phyloP scores from a whole-genome alignment of 2,888 invertebrate species.

The Ashinkailepas kermadecensis region DNA sequence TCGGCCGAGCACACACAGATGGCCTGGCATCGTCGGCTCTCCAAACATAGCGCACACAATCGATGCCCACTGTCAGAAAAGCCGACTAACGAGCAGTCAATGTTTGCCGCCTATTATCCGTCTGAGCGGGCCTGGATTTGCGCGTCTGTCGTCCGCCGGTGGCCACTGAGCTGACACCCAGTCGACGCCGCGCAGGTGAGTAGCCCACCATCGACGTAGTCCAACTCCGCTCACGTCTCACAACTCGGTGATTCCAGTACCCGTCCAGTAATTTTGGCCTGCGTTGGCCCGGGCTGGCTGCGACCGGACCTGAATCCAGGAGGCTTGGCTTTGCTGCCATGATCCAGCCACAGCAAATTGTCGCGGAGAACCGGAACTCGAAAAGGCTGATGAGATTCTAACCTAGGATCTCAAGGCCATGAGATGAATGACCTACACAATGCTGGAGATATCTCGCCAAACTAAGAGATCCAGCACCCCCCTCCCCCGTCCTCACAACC shows the following conservation, averaged over 20 bases:
- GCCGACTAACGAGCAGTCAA: not conserved
- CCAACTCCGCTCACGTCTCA: no score
- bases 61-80: not conserved
- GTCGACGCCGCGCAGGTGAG: no score
- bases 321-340: no score
- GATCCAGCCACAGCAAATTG: no score
- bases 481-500: not conserved
- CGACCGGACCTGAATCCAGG: not conserved
- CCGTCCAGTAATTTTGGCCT: not conserved
- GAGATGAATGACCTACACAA: no score
- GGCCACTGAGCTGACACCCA: no score
- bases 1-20: not conserved
- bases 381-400: no score
- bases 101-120: conserved; percentile 19
- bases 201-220: no score
- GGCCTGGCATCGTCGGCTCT: not conserved
- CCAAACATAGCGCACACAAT: not conserved
- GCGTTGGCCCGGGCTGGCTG: not conserved
- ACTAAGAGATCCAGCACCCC: not conserved
- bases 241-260: not conserved
- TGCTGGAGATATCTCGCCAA: no score
- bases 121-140: not conserved
- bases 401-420: no score
- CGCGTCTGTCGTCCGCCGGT: not conserved
- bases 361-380: no score